Conservation (phyloP, 2,113 vertebrate species). For the Prinia subflava region DNA sequence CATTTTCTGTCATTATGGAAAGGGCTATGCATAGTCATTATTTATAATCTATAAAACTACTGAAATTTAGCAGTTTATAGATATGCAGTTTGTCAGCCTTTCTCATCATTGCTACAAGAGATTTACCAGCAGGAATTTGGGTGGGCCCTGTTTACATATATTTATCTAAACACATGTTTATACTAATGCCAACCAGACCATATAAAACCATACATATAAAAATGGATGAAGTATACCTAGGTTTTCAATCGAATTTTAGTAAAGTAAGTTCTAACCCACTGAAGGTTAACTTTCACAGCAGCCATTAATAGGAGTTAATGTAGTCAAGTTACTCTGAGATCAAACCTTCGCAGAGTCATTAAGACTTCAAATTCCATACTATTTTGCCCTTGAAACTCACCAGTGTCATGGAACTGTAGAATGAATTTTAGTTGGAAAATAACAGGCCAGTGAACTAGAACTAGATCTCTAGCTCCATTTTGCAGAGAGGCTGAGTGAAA, state of each 20-base stretch:
- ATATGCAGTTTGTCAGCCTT: background rate
- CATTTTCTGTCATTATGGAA: background rate
- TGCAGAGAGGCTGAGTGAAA: background rate
- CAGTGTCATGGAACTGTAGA: background rate
- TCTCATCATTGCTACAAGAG: background rate
- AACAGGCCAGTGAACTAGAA: background rate
- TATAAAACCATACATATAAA: background rate
- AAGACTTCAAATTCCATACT: background rate
- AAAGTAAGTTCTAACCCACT: background rate
- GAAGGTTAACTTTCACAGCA: background rate
- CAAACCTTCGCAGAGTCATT: background rate
- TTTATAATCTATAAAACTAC: background rate
- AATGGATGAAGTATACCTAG: background rate
- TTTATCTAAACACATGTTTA: background rate
- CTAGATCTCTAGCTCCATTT: background rate
- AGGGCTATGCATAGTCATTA: background rate
- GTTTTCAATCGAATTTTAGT: background rate
- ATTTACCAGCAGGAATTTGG: background rate
- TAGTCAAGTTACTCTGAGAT: background rate
- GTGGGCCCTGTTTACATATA: background rate
- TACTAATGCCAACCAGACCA: background rate
- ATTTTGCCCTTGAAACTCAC: background rate
- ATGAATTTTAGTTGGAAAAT: background rate
- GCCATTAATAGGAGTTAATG: background rate
- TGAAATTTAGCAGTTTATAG: background rate